These are phyloP conservation scores for Hetaerina americana DNA, from an alignment of 1,140 invertebrate species.

Conservation along the genomic window DNA sequence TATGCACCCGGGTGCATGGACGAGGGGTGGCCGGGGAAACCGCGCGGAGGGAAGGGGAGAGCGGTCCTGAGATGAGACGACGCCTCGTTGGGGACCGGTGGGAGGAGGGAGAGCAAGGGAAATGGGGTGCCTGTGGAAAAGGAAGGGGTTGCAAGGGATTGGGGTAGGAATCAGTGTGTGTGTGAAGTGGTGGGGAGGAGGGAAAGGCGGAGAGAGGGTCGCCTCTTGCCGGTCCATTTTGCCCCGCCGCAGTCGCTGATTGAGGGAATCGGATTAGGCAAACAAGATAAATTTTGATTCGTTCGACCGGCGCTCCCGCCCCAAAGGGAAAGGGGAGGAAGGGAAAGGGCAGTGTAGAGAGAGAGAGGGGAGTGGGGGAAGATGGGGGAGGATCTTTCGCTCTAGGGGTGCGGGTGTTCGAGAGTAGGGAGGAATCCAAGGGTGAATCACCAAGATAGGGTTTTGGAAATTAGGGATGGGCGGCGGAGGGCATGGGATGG, in stretches of 20 bases:
- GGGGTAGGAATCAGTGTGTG: not conserved
- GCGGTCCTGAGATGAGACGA: no score
- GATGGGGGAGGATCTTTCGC: not conserved
- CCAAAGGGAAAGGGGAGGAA: not conserved
- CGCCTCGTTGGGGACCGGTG: not conserved
- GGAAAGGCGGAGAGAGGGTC: not conserved
- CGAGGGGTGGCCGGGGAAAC: no score
- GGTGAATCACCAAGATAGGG: no score
- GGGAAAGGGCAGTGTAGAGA: not conserved
- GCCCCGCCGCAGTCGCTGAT: not conserved
- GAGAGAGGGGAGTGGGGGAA: not conserved
- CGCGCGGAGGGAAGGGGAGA: no score
- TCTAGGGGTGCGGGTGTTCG: not conserved
- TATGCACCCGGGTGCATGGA: no score
- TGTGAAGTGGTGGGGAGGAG: not conserved
- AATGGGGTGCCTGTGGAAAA: not conserved
- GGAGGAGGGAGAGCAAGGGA: not conserved
- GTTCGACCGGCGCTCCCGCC: not conserved
- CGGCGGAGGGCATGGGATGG: no score
- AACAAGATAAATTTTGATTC: slow-evolving; percentile 1
- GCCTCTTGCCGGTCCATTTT: not conserved
- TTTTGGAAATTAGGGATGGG: no score
- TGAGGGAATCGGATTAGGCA: not conserved
- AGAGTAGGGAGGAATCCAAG: not conserved
- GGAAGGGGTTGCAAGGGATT: not conserved